phyloP scores from a whole-genome alignment of 2,888 invertebrate genomes.

The Amiota communis region DNA sequence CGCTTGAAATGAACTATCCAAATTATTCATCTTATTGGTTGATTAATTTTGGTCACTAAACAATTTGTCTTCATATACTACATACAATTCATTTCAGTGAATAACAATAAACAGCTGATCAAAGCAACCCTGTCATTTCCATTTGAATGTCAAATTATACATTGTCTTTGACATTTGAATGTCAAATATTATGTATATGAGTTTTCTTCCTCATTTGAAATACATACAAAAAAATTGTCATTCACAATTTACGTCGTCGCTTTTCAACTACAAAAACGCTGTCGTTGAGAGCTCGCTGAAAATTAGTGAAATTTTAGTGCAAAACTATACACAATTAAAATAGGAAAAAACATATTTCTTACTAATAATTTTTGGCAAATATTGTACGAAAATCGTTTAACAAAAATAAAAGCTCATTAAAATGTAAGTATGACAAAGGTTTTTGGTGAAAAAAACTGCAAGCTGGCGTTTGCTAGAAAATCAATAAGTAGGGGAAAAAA shows the following conservation, averaged over 20 bases:
- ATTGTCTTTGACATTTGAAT: too few species aligned
- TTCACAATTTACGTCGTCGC: too few species aligned
- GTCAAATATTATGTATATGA: too few species aligned
- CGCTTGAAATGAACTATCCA: conserved; percentile 62
- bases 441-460: neutral
- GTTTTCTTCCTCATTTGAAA: too few species aligned
- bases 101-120: conserved; percentile 10
- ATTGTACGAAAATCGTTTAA: neutral
- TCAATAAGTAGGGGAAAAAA: conserved; percentile 7
- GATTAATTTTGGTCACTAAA: too few species aligned
- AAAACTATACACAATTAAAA: too few species aligned
- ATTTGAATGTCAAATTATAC: too few species aligned
- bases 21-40: conserved; percentile 53
- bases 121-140: neutral
- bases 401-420: neutral
- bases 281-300: too few species aligned
- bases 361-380: conserved; percentile 1
- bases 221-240: too few species aligned
- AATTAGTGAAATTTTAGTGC: too few species aligned
- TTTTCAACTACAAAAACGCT: too few species aligned
- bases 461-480: conserved; percentile 14
- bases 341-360: too few species aligned
- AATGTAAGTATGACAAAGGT: neutral
- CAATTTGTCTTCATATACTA: neutral
- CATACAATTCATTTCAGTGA: neutral